Percentiles rank a stretch among this genome's conserved stretches.
Evolutionary conservation across 2,797 vertebrate species (phyloP).

Genomic region (Bucorvus abyssinicus): DNA sequence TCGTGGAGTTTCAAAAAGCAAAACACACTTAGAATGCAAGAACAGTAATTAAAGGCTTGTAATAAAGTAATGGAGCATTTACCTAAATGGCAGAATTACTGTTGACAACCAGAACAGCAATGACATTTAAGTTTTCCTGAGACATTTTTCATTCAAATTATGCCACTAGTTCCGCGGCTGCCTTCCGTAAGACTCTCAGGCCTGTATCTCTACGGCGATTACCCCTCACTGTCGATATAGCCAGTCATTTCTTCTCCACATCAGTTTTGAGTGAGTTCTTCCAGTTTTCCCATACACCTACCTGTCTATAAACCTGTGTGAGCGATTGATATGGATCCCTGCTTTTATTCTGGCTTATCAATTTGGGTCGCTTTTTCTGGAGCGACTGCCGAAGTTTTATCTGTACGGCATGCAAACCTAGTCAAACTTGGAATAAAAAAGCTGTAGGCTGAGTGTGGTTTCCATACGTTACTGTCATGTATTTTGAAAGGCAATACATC

Average conservation of each 20-base stretch:
- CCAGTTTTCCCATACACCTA: slow-evolving; percentile 33
- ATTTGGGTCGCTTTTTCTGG: background rate
- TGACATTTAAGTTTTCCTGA: slow-evolving; percentile 49
- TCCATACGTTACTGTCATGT: background rate
- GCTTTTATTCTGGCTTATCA: slow-evolving; percentile 6
- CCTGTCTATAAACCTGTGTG: background rate
- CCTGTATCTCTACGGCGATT: background rate
- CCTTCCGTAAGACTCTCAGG: slow-evolving; percentile 30
- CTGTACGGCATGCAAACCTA: background rate
- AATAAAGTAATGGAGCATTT: slow-evolving; percentile 36
- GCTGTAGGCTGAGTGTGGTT: background rate
- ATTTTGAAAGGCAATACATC: slow-evolving; percentile 24
- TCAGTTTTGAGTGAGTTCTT: slow-evolving; percentile 36
- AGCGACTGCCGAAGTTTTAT: background rate
- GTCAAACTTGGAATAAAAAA: slow-evolving; percentile 5
- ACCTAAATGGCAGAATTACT: slow-evolving; percentile 26
- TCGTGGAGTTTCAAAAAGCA: background rate
- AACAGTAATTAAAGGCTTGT: slow-evolving; percentile 25
- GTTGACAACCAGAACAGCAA: slow-evolving; percentile 23
- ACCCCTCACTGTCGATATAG: slow-evolving; percentile 12
- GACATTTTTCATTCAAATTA: slow-evolving; percentile 41
- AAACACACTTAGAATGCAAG: slow-evolving; percentile 5
- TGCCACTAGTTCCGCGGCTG: background rate
- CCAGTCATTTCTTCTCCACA: slow-evolving; percentile 21
- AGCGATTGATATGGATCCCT: slow-evolving; percentile 37